Percentiles rank a stretch among this genome's conserved stretches.
Conservation (phyloP, 2,888 invertebrate genomes). For the Artemia sinica region DNA sequence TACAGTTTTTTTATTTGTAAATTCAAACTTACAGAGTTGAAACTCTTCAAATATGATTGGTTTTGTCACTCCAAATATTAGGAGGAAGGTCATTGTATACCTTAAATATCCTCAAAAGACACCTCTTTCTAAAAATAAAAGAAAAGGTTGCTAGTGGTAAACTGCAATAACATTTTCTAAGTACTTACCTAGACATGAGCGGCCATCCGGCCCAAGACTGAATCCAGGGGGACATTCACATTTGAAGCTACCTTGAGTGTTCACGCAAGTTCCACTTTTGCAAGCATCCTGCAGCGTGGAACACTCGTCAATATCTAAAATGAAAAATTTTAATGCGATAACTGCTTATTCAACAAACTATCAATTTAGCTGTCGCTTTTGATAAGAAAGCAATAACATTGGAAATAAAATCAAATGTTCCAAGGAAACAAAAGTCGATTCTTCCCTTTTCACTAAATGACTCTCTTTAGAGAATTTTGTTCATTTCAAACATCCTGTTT, state of each 20-base stretch:
- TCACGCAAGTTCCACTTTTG: conserved; percentile 48
- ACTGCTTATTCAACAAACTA: background rate
- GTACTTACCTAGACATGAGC: conserved; percentile 50
- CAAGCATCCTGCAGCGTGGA: conserved; percentile 39
- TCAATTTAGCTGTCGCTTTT: background rate
- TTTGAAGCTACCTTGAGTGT: conserved; percentile 49
- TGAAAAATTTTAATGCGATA: background rate
- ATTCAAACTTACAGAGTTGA: no score
- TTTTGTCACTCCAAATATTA: no score
- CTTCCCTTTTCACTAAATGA: no score
- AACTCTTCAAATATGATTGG: no score
- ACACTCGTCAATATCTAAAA: conserved; percentile 50
- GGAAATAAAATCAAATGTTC: conserved; percentile 15
- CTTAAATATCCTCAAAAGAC: no score
- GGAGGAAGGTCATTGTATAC: no score
- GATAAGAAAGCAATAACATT: conserved; percentile 21
- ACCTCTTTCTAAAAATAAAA: no score
- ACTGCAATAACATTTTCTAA: background rate
- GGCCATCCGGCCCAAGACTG: conserved; percentile 52
- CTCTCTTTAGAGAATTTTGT: no score
- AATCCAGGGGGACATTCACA: conserved; percentile 51
- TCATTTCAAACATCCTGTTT: no score
- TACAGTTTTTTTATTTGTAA: no score
- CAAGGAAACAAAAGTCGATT: no score
- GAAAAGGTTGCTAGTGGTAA: no score